Evolutionary conservation across 2,113 vertebrate genomes (phyloP), one percentile per base, ranked within the genome.

Genomic region (Columba janthina): DNA sequence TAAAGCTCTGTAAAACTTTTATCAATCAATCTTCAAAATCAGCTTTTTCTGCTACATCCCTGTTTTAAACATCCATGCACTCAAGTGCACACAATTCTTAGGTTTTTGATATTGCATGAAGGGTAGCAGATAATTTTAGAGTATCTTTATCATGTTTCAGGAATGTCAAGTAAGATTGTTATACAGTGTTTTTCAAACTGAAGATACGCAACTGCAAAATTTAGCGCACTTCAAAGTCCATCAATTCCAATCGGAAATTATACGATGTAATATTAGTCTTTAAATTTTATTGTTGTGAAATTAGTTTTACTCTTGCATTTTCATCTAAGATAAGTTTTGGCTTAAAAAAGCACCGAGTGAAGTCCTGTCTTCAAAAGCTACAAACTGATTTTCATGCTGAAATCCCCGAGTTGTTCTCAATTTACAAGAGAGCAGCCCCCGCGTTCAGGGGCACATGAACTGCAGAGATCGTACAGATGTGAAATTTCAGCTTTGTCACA

Each of bases 121-220:
- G 91, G 62, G 46, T 24, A 78, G 57, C 77, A 90, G 80, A 53
- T 18, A 64, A 51, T 76, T 85, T 44, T 20, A 51, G 19, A 81
- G 13, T 11, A 65, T 50, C 42, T 89, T 77, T 31, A 65, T n/a
- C 51, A 57, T 2, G 0, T 65, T 79, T 91, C 81, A 94, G 91
- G 87, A 96, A 94, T 95, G 89, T 95, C 81, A 94, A 86, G 85
- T 86, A 70, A 74, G 29, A 42, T 12, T 36, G 10, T 42, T 70
- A 44, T 1, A 32, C 2, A 29, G 4, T 6, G 16, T 17, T 91
- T 78, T 78, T 73, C 46, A 65, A 87, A 46, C 1, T 72, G 81
- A 85, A 91, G 67, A 89, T 53, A 69, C 2, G 13, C 76, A 76
- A 79, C 57, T 60, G 69, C 51, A 78, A 89, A 87, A 82, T 12